Evolutionary conservation across 2,888 invertebrate genomes (phyloP), one percentile per base, ranked within the genome.

Genomic region (Drosophila borealis): DNA sequence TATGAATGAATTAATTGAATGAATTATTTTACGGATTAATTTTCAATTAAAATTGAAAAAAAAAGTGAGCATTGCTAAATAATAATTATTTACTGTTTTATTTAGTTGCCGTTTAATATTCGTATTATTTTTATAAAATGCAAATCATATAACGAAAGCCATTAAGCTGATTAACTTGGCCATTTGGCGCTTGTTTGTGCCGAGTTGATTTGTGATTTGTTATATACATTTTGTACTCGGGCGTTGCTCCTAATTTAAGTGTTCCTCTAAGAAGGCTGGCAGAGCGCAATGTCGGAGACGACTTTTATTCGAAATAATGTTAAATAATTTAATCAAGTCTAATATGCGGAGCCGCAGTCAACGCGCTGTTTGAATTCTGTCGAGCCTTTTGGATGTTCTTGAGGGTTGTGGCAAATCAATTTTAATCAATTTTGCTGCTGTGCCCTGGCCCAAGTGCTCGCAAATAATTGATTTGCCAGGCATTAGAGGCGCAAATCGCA

Each of bases 401-500:
- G 64, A 34, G 33, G 39, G 45, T 21, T 45, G 69, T 19, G 65
- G 66, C 61, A 78, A 78, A 79, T 79, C 83, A 85, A 88, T 84
- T 88, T 82, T 81, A 87, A 83, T 83, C 83, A 84, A 88, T 84
- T 88, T 86, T 84, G 64, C 65, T 79, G 74, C 70, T 70, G 48
- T 48, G 56, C 41, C 39, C 29, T 42, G 37, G 37, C 62, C 60
- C 36, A 69, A 81, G 88, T 84, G 70, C 76, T 81, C 64, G 77
- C 75, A 80, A 77, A 79, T 88, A 88, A 88, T 85, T 85, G 84
- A 85, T 88, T 85, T 86, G 77, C 70, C 54, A 71, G 67, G 80
- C 84, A 81, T 85, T 86, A 88, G 84, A 70, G 84, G 62, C 76
- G 67, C 83, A 84, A 88, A 85, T 85, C 74, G 85, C 85, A 86